phyloP scores from a whole-genome alignment of 2,113 vertebrate genomes.

The Zeus faber region DNA sequence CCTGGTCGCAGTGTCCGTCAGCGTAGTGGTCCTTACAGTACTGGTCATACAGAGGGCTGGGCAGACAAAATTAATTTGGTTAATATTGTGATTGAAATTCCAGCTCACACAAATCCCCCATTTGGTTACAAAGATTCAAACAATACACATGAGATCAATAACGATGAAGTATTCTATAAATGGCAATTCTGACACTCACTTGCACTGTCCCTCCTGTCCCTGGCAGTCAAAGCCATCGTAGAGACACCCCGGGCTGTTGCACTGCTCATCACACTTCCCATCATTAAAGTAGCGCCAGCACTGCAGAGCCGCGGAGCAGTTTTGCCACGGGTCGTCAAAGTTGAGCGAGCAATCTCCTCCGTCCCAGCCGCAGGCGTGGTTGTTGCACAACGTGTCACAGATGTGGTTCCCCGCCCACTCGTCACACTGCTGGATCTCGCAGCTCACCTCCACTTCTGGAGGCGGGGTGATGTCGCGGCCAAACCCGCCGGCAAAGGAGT shows the following conservation, averaged over 20 bases:
- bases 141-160: background rate
- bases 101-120: no score
- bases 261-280: constrained; percentile 90
- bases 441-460: constrained; percentile 80
- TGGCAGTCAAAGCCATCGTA: constrained; percentile 98
- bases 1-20: constrained; percentile 95
- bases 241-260: constrained; percentile 89
- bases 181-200: constrained; percentile 88
- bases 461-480: constrained; percentile 90
- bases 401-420: constrained; percentile 85
- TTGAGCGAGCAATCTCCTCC: constrained; percentile 97
- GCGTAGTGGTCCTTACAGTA: constrained; percentile 98
- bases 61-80: background rate
- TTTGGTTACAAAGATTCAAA: background rate
- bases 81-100: background rate
- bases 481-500: constrained; percentile 81
- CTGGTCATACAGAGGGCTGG: constrained; percentile 94
- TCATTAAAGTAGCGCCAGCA: constrained; percentile 97
- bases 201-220: constrained; percentile 89
- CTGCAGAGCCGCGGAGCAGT: constrained; percentile 90
- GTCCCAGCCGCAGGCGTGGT: constrained; percentile 92
- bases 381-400: constrained; percentile 89
- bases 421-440: constrained; percentile 81
- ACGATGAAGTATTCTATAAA: background rate
- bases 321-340: constrained; percentile 95